Percentiles rank a stretch among this genome's conserved stretches.
Conservation (phyloP, 2,888 invertebrate genomes). For the Caenorhabditis becei region DNA sequence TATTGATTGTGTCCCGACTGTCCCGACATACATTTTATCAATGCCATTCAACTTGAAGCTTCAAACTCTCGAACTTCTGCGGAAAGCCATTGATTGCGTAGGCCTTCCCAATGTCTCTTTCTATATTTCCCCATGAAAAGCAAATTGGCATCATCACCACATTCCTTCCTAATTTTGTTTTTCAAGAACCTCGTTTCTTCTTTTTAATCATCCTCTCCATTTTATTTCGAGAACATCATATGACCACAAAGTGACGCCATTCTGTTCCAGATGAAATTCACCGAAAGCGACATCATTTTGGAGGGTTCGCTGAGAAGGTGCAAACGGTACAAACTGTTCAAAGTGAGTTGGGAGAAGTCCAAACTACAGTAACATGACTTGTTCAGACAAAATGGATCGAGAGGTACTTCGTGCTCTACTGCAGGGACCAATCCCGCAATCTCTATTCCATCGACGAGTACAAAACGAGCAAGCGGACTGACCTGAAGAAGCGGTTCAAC, state of each 20-base stretch:
- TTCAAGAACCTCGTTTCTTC: background rate
- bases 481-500: slow-evolving; percentile 55
- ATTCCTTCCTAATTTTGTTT: background rate
- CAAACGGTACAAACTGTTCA: slow-evolving; percentile 50
- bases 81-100: background rate
- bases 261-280: slow-evolving; percentile 23
- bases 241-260: slow-evolving; percentile 12
- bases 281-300: slow-evolving; percentile 36
- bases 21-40: background rate
- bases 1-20: background rate
- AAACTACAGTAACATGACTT: too few relatives aligned
- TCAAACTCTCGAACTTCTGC: background rate
- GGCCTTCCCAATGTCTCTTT: background rate
- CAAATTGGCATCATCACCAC: background rate
- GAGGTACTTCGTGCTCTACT: slow-evolving; percentile 45
- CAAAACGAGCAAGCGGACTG: slow-evolving; percentile 38
- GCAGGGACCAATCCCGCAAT: slow-evolving; percentile 28
- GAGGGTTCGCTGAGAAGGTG: slow-evolving; percentile 45
- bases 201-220: background rate
- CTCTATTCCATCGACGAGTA: slow-evolving; percentile 52
- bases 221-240: slow-evolving; percentile 7
- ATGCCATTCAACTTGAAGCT: background rate
- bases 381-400: slow-evolving; percentile 55
- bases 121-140: too few relatives aligned
- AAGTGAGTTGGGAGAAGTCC: too few relatives aligned